Evolutionary conservation across 2,888 invertebrate genomes (phyloP).

Genomic region (Oithona nana): DNA sequence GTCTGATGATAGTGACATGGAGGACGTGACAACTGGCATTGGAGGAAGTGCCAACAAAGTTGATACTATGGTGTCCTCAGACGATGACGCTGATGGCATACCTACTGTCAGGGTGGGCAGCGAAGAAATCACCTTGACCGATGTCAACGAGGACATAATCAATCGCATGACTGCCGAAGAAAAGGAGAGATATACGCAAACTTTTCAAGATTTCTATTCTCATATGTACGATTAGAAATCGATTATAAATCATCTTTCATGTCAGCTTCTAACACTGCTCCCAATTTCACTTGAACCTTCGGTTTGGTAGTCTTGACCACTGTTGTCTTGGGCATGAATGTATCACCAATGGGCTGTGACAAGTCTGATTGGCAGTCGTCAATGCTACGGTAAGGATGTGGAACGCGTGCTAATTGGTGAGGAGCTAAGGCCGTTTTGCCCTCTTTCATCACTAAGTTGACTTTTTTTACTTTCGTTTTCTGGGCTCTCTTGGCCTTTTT

Average conservation of each 20-base stretch:
- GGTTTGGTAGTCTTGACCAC: background rate
- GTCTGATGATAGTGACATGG: slow-evolving; percentile 17
- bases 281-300: background rate
- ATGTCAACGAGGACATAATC: slow-evolving; percentile 66
- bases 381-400: background rate
- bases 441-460: background rate
- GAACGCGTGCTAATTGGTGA: background rate
- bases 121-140: slow-evolving; percentile 54
- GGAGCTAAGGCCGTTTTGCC: background rate
- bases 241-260: background rate
- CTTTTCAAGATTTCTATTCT: slow-evolving; percentile 80
- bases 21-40: background rate
- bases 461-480: background rate
- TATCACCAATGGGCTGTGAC: background rate
- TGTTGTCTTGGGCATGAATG: background rate
- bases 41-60: slow-evolving; percentile 25
- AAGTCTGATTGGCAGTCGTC: background rate
- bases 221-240: slow-evolving; percentile 30
- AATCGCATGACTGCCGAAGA: slow-evolving; percentile 75
- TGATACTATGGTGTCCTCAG: slow-evolving; percentile 46
- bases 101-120: slow-evolving; percentile 65
- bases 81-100: slow-evolving; percentile 52
- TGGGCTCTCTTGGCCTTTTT: background rate
- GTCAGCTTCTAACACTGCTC: background rate
- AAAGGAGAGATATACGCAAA: slow-evolving; percentile 79